Conservation (phyloP, 1,140 invertebrate species). For the Euwallacea fornicatus region DNA sequence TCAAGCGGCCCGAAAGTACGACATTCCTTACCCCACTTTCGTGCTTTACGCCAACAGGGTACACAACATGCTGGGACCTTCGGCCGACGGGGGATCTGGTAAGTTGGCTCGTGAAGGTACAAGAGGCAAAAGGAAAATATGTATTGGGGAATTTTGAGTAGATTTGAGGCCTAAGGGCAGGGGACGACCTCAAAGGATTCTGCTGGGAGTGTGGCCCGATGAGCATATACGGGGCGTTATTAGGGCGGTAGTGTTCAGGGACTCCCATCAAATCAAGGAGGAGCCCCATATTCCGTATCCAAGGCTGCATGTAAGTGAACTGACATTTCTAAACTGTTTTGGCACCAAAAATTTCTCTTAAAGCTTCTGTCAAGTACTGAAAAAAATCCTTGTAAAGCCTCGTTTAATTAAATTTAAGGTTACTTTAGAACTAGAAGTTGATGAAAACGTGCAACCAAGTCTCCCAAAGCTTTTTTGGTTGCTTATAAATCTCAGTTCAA, state of each 20-base stretch:
- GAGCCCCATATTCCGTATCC: conserved; percentile 63
- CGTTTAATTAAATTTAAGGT: no score
- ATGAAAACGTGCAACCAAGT: no score
- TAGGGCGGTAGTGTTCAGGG: conserved; percentile 86
- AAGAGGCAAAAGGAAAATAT: not conserved
- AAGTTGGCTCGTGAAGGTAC: conserved; percentile 51
- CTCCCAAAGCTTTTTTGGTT: no score
- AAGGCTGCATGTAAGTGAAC: conserved; percentile 54
- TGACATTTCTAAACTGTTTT: no score
- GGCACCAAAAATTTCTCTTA: no score
- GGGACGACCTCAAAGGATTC: conserved; percentile 83
- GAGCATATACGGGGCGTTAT: conserved; percentile 90
- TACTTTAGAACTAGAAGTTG: no score
- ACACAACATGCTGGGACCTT: conserved; percentile 90
- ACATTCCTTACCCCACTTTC: conserved; percentile 92
- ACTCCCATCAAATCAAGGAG: conserved; percentile 76
- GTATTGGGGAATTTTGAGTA: conserved; percentile 47
- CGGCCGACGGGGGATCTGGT: conserved; percentile 82
- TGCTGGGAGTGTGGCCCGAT: conserved; percentile 88
- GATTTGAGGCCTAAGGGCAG: conserved; percentile 87
- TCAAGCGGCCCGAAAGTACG: conserved; percentile 87
- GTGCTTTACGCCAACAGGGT: conserved; percentile 92
- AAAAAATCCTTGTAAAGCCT: no score
- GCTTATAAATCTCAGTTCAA: no score
- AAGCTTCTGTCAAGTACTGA: no score